These are phyloP conservation scores for Ceraclea dissimilis DNA, from an alignment of 2,888 invertebrate species.

Conservation along the genomic window DNA sequence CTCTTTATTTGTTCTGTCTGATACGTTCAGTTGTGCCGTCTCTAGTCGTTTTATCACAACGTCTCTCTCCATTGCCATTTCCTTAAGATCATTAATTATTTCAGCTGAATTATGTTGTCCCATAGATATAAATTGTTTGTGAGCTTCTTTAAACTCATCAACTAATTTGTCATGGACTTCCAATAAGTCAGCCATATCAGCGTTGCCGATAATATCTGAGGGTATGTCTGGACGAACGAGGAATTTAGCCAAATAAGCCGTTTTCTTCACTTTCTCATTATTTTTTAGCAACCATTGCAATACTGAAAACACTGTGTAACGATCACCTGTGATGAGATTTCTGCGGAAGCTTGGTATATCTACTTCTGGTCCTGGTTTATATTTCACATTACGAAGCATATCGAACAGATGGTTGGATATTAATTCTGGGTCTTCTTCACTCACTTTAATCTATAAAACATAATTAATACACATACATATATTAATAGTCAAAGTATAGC, in stretches of 20 bases:
- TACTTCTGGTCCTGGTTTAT: slow-evolving; percentile 54
- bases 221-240: slow-evolving; percentile 58
- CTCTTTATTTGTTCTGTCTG: slow-evolving; percentile 58
- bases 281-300: slow-evolving; percentile 73
- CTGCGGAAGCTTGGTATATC: slow-evolving; percentile 42
- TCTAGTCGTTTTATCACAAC: slow-evolving; percentile 52
- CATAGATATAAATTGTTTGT: slow-evolving; percentile 60
- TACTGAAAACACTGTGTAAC: slow-evolving; percentile 67
- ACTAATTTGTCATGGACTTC: slow-evolving; percentile 67
- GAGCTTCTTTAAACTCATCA: slow-evolving; percentile 72
- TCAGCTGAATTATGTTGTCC: slow-evolving; percentile 64
- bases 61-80: slow-evolving; percentile 81
- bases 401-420: slow-evolving; percentile 65
- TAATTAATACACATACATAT: not conserved
- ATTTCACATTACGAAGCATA: slow-evolving; percentile 69
- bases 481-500: not conserved
- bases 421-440: slow-evolving; percentile 68
- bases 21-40: slow-evolving; percentile 52
- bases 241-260: slow-evolving; percentile 76
- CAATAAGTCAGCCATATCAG: slow-evolving; percentile 62
- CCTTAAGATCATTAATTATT: slow-evolving; percentile 74
- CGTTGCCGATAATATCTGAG: slow-evolving; percentile 64
- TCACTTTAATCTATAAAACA: slow-evolving; percentile 51
- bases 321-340: slow-evolving; percentile 56
- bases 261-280: slow-evolving; percentile 65